These are phyloP conservation scores for Triplophysa yarkandensis DNA, from an alignment of 2,797 vertebrate species.

Conservation along the genomic window DNA sequence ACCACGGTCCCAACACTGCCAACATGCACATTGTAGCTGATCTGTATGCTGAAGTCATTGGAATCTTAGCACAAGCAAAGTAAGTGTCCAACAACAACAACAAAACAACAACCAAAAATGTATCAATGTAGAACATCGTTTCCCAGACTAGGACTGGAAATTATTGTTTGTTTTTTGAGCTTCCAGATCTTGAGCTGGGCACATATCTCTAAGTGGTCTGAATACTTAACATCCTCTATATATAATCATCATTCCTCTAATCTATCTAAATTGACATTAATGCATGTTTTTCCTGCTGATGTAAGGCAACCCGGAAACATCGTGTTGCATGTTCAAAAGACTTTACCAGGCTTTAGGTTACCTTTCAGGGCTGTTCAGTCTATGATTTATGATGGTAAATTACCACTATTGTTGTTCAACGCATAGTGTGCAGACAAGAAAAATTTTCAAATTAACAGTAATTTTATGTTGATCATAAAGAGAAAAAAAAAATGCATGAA, in stretches of 20 bases:
- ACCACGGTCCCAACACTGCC: constrained; percentile 96
- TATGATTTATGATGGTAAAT: not conserved
- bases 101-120: not conserved
- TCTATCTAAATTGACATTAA: not conserved
- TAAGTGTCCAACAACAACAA: constrained; percentile 69
- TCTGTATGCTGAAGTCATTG: constrained; percentile 96
- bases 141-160: constrained; percentile 75
- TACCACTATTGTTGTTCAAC: not conserved
- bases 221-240: constrained; percentile 46
- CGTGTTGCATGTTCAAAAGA: not conserved
- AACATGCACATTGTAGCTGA: constrained; percentile 99
- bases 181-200: constrained; percentile 63
- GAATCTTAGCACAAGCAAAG: constrained; percentile 96
- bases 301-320: not conserved
- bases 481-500: too few species aligned
- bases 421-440: not conserved
- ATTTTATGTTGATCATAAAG: too few species aligned
- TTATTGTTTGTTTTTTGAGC: constrained; percentile 69
- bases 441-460: too few species aligned
- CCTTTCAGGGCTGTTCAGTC: not conserved
- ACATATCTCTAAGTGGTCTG: constrained; percentile 63
- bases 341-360: not conserved
- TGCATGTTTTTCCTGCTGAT: not conserved
- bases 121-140: not conserved
- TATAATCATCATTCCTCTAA: constrained; percentile 50